phyloP scores from a whole-genome alignment of 2,797 vertebrate genomes.

The Sphaeramia orbicularis region DNA sequence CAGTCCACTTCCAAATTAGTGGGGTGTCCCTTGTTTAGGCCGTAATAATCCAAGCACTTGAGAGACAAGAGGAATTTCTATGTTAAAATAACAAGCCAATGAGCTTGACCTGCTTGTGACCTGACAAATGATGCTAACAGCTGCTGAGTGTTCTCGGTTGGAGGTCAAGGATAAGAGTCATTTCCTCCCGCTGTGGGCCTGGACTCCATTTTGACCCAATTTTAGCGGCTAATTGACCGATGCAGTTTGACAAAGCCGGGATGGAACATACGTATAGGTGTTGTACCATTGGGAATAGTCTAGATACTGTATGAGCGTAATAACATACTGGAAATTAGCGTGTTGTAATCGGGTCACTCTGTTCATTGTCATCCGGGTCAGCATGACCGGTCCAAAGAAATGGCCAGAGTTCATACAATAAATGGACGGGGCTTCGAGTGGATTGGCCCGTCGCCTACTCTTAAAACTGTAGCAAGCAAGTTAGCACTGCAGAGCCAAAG shows the following conservation, averaged over 20 bases:
- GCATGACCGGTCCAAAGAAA: constrained; percentile 8
- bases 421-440: constrained; percentile 25
- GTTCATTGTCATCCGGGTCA: constrained; percentile 33
- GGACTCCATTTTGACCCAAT: constrained; percentile 29
- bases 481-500: constrained; percentile 48
- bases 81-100: constrained; percentile 42
- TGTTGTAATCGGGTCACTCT: constrained; percentile 7
- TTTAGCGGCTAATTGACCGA: constrained; percentile 32
- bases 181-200: constrained; percentile 39
- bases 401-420: constrained; percentile 27
- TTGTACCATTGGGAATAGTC: neutral
- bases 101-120: constrained; percentile 60
- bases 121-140: constrained; percentile 62
- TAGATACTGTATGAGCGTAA: constrained; percentile 6
- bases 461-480: constrained; percentile 30
- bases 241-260: neutral
- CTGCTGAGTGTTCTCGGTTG: constrained; percentile 54
- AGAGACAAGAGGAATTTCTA: constrained; percentile 45
- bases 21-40: constrained; percentile 21
- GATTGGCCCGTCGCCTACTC: constrained; percentile 30
- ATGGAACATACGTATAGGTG: neutral
- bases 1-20: neutral
- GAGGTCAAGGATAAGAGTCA: constrained; percentile 53
- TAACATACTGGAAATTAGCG: constrained; percentile 1
- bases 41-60: constrained; percentile 9